A percentile compares a stretch with the other conserved stretches of the same genome.
Conservation (phyloP, 2,113 vertebrate species). For the Hemiprocne comata region DNA sequence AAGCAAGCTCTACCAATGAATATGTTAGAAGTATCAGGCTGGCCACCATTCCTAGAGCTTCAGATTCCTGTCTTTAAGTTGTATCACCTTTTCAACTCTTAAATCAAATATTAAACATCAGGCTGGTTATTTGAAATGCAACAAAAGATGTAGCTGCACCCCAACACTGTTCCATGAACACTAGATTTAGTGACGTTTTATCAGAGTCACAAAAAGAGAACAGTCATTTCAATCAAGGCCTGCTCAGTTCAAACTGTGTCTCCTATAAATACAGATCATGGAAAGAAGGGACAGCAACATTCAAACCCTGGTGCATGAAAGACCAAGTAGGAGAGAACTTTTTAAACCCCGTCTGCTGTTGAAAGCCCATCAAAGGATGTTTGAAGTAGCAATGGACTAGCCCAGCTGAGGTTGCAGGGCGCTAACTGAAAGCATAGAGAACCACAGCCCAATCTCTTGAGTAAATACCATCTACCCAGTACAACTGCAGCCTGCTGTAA, state of each 20-base stretch:
- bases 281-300: neutral
- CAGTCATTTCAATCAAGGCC: neutral
- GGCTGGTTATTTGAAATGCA: neutral
- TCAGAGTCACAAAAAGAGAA: neutral
- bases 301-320: neutral
- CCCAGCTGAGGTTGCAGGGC: neutral
- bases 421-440: neutral
- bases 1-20: constrained; percentile 48
- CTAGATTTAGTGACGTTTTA: neutral
- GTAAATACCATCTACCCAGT: neutral
- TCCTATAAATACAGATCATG: neutral
- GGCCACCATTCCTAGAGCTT: constrained; percentile 19
- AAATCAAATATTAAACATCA: constrained; percentile 35
- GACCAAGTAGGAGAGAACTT: neutral
- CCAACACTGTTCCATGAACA: neutral
- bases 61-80: neutral
- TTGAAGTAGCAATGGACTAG: neutral
- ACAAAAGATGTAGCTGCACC: neutral
- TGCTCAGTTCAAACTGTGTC: neutral
- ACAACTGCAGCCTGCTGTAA: neutral
- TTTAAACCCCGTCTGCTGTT: neutral
- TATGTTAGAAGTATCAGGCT: constrained; percentile 16
- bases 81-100: constrained; percentile 34
- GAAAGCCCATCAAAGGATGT: neutral
- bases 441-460: neutral